Percentiles rank a stretch among this genome's conserved stretches.
Evolutionary conservation across 37 sponge, comb jelly and placozoan species (phyloP).

Genomic region (Haliclona indistincta): DNA sequence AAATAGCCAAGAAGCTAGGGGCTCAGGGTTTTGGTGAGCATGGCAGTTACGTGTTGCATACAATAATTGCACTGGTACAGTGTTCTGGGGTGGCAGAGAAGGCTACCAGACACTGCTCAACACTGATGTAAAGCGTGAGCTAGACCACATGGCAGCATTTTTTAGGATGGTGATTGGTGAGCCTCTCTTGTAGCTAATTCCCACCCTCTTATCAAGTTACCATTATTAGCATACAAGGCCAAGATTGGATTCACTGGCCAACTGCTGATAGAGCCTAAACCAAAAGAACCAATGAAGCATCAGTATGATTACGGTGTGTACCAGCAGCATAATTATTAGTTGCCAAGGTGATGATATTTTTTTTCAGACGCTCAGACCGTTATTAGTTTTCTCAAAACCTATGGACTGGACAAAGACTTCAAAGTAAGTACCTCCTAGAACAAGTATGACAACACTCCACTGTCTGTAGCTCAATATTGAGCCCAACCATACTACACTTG

Average conservation of each 20-base stretch:
- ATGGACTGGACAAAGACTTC: constrained; percentile 56
- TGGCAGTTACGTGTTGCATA: neutral
- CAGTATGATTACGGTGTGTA: constrained; percentile 76
- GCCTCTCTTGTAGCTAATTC: neutral
- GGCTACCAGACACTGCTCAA: constrained; percentile 73
- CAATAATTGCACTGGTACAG: constrained; percentile 11
- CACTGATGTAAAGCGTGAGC: constrained; percentile 65
- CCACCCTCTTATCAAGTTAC: neutral
- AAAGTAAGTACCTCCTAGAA: constrained; percentile 29
- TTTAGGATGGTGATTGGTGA: constrained; percentile 63
- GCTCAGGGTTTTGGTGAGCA: constrained; percentile 68
- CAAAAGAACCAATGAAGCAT: constrained; percentile 77
- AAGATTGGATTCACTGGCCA: constrained; percentile 81
- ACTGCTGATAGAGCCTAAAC: constrained; percentile 74
- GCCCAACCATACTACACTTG: constrained; percentile 77
- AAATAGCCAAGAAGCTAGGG: constrained; percentile 67
- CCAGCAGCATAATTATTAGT: neutral
- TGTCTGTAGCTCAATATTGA: constrained; percentile 68
- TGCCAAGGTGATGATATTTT: neutral
- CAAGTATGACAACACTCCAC: neutral
- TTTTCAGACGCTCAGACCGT: constrained; percentile 73
- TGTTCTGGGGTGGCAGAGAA: constrained; percentile 80
- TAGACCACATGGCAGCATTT: constrained; percentile 70
- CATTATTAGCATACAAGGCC: constrained; percentile 47
- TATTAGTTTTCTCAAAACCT: constrained; percentile 61